phyloP scores from a whole-genome alignment of 2,113 vertebrate species.

The Phalacrocorax pelagicus region DNA sequence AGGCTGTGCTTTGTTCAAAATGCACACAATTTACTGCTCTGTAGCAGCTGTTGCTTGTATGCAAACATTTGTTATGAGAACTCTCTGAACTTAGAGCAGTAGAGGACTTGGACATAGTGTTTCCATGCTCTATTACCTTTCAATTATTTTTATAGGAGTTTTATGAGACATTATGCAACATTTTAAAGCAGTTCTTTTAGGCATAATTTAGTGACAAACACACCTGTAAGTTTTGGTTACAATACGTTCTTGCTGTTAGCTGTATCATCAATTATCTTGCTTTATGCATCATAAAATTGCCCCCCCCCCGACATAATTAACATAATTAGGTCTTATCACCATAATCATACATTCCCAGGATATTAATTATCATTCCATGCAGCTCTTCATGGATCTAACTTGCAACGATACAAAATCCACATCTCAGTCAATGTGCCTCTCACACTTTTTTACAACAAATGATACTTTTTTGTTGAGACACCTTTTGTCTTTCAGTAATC shows the following conservation, averaged over 20 bases:
- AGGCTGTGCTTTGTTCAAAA: background rate
- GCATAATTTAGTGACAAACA: slow-evolving; percentile 8
- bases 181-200: slow-evolving; percentile 5
- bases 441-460: background rate
- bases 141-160: slow-evolving; percentile 35
- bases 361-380: background rate
- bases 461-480: background rate
- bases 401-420: background rate
- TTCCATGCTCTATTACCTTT: slow-evolving; percentile 31
- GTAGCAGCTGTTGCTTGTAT: background rate
- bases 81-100: background rate
- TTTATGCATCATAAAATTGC: slow-evolving; percentile 35
- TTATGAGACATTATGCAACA: slow-evolving; percentile 17
- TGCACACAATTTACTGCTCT: background rate
- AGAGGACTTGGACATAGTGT: background rate
- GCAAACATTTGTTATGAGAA: background rate
- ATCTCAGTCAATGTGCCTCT: background rate
- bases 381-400: background rate
- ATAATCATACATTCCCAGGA: background rate
- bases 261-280: slow-evolving; percentile 36
- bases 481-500: background rate
- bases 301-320: slow-evolving; percentile 24
- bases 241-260: background rate
- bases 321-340: slow-evolving; percentile 28
- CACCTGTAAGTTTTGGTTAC: slow-evolving; percentile 22